Evolutionary conservation across 2,797 vertebrate genomes (phyloP), one percentile per base, ranked within the genome.

Genomic region (Coranthus polyacanthus): DNA sequence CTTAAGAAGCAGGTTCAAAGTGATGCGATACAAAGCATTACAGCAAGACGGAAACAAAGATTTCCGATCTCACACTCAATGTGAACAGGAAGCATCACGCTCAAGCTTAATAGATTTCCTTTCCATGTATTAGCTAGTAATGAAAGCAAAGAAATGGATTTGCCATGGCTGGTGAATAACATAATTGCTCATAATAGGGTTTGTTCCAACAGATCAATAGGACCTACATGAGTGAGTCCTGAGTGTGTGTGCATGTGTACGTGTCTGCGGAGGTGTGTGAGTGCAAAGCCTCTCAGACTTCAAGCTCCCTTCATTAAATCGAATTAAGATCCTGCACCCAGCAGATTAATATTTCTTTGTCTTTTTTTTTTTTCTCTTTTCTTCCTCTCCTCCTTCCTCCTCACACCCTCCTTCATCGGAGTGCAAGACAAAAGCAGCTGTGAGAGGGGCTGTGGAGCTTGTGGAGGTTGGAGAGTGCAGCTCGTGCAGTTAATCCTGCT

Each of bases 241-340:
- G 71, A 62, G 56, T 82, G 80, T 79, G 80, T 70, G 78, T 81
- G 46, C 43, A 38, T 79, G 81, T 79, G 82, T 85, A 67, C 58
- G 61, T 82, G 83, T 81, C 72, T 51, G 50, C 12, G 45, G 66
- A 87, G 79, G 86, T 88, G 85, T 87, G 75, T 26, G 53, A 83
- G 77, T 32, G 46, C 66, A 89, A 91, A 88, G 82, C 79, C 82
- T 85, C 80, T 92, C 75, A 78, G 83, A 81, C 75, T 75, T 85
- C 82, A 85, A 86, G 72, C 73, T 67, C 83, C 85, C 88, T 91
- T 93, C 89, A 89, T 93, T 92, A 93, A 91, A 92, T 83, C 83
- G 78, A 89, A 92, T 93, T 93, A 93, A 91, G 88, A 91, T 93
- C 90, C 77, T 85, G 85, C 90, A 92, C 84, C 89, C 83, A 80